Evolutionary conservation across 2,888 invertebrate genomes (phyloP).

Genomic region (Hypercompe scribonia): DNA sequence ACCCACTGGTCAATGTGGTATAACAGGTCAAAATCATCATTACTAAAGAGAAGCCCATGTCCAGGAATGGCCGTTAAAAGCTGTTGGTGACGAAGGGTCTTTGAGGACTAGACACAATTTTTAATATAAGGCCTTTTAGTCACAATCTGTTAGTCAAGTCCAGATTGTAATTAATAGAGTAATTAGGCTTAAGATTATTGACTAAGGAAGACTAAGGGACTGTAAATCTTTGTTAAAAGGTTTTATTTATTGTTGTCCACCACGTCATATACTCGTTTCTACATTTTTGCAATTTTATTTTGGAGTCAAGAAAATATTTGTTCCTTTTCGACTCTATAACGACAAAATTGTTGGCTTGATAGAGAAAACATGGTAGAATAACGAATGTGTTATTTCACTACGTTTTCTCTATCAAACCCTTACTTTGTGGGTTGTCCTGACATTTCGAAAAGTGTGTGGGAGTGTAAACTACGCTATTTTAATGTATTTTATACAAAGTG

Average conservation of each 20-base stretch:
- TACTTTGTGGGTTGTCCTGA: neutral
- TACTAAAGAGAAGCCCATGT: no score
- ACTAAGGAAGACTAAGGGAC: no score
- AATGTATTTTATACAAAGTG: neutral
- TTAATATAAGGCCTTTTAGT: slow-evolving; percentile 1
- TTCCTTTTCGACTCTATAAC: neutral
- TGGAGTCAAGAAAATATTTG: neutral
- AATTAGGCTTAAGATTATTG: no score
- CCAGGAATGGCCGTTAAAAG: no score
- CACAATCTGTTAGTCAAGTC: neutral
- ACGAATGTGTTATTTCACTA: neutral
- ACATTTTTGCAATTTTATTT: neutral
- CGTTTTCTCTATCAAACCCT: neutral
- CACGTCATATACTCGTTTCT: neutral
- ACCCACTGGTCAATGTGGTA: no score
- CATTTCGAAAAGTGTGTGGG: neutral
- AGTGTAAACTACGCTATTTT: no score
- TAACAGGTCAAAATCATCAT: no score
- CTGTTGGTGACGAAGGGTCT: no score
- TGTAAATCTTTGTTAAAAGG: neutral
- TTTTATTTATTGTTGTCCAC: neutral
- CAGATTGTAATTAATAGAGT: no score
- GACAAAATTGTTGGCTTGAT: no score
- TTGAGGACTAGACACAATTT: slow-evolving; percentile 1
- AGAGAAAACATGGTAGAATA: no score